Evolutionary conservation across 2,113 vertebrate genomes (phyloP).

Genomic region (Cavia aperea): DNA sequence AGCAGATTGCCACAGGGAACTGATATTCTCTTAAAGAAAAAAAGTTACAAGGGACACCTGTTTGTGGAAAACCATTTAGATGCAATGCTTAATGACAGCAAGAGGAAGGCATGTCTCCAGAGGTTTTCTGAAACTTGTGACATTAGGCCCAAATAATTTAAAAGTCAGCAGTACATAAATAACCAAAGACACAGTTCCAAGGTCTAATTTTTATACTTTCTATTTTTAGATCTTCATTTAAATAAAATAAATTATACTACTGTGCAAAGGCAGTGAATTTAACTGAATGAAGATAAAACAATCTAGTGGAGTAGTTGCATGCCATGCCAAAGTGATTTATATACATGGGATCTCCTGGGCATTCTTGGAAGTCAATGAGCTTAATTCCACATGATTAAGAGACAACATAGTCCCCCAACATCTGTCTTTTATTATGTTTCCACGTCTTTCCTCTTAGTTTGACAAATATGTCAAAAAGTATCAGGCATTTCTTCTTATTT

Average conservation of each 20-base stretch:
- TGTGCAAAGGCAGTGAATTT: conserved; percentile 19
- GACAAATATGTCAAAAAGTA: conserved; percentile 45
- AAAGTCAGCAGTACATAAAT: neutral
- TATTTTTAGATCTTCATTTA: conserved; percentile 18
- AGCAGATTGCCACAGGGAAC: neutral
- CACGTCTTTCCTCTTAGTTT: conserved; percentile 54
- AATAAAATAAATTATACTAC: neutral
- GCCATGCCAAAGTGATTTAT: conserved; percentile 55
- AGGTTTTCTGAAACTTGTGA: neutral
- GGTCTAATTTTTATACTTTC: neutral
- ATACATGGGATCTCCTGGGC: conserved; percentile 1
- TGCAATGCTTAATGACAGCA: conserved; percentile 29
- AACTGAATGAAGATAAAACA: neutral
- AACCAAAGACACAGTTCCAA: neutral
- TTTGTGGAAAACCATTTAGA: conserved; percentile 28
- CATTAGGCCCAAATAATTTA: conserved; percentile 11
- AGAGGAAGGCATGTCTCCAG: neutral
- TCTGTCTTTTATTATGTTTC: conserved; percentile 57
- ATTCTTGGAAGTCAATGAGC: conserved; percentile 47
- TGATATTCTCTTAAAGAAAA: conserved; percentile 27
- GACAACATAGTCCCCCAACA: conserved; percentile 44
- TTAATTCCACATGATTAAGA: conserved; percentile 62
- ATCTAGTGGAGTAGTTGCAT: neutral
- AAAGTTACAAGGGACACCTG: neutral
- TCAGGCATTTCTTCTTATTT: conserved; percentile 35